Evolutionary conservation across 2,888 invertebrate species (phyloP), one percentile per base, ranked within the genome.

Genomic region (Sericinus montela): DNA sequence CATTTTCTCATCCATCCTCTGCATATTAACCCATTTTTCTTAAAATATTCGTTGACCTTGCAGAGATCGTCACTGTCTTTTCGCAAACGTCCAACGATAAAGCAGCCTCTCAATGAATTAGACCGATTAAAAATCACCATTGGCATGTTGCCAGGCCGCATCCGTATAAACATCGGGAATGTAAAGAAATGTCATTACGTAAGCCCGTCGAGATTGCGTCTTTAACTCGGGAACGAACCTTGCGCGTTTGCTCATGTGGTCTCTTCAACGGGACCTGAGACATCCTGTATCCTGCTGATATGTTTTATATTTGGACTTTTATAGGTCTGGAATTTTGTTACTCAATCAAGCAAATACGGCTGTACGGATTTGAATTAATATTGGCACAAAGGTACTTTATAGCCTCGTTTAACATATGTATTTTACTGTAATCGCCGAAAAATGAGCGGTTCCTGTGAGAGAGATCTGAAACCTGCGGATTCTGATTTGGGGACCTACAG

Each of bases 111-210:
- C 74, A 86, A 86, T 86, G 86, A 85, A 84, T 83, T 74, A 63
- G 80, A 84, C 75, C 72, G 79, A 84, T 84, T 86, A 84, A 86
- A 84, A 86, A 84, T 70, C 79, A 77, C 74, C 72, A 77, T 75
- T 88, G 87, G 87, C 75, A 48, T 48, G 32, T 37, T 69, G 84
- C 88, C 88, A 88, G 74, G 69, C 77, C 75, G 62, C 74, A 71
- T 73, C 71, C 74, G 79, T 72, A 78, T 83, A 85, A 85, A 87
- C 85, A 84, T 79, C 74, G 76, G 69, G 72, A 80, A 79, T 85
- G 75, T 80, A 76, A 80, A 85, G 79, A 79, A 80, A 79, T 78
- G 74, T 72, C 76, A 58, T 85, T 85, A 77, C 80, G 76, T 80
- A 83, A 85, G 60, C 49, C 62, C 53, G 51, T 15, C 36, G 39